These are phyloP conservation scores for Sminthurides bifidus DNA, from an alignment of 1,140 invertebrate species.

Conservation along the genomic window DNA sequence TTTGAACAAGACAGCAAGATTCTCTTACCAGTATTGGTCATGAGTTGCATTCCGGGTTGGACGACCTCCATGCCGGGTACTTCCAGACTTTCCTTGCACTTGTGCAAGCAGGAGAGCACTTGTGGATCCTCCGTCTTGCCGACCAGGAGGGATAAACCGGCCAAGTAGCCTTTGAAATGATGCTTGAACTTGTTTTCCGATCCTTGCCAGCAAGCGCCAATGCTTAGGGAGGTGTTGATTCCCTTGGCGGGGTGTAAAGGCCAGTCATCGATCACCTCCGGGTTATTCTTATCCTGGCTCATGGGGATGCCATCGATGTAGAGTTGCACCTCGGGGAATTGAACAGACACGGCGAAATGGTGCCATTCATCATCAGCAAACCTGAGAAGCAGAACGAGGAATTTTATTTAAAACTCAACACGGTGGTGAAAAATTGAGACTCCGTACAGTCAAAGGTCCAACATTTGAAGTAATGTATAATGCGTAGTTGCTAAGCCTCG, in stretches of 20 bases:
- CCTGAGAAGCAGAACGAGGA: constrained; percentile 43
- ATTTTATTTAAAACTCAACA: no score
- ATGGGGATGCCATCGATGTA: constrained; percentile 81
- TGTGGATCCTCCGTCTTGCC: constrained; percentile 48
- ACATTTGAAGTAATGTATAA: no score
- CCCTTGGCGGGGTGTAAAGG: constrained; percentile 91
- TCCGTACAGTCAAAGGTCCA: background rate
- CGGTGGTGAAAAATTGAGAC: background rate
- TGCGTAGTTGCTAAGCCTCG: no score
- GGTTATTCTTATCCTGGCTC: constrained; percentile 67
- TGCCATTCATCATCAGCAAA: constrained; percentile 98
- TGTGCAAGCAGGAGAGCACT: constrained; percentile 70
- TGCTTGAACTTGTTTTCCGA: constrained; percentile 77
- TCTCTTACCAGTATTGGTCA: constrained; percentile 50
- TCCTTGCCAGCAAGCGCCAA: constrained; percentile 95
- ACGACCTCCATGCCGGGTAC: constrained; percentile 63
- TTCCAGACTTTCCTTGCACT: constrained; percentile 71
- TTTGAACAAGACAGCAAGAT: no score
- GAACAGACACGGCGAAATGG: constrained; percentile 87
- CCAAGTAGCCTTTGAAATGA: constrained; percentile 73
- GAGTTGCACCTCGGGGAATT: constrained; percentile 74
- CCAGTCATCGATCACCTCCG: constrained; percentile 98
- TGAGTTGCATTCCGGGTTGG: constrained; percentile 58
- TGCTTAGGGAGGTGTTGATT: constrained; percentile 81
- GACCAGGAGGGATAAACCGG: constrained; percentile 69